These are phyloP conservation scores for Platysteira castanea DNA, from an alignment of 2,113 vertebrate species.

Conservation along the genomic window DNA sequence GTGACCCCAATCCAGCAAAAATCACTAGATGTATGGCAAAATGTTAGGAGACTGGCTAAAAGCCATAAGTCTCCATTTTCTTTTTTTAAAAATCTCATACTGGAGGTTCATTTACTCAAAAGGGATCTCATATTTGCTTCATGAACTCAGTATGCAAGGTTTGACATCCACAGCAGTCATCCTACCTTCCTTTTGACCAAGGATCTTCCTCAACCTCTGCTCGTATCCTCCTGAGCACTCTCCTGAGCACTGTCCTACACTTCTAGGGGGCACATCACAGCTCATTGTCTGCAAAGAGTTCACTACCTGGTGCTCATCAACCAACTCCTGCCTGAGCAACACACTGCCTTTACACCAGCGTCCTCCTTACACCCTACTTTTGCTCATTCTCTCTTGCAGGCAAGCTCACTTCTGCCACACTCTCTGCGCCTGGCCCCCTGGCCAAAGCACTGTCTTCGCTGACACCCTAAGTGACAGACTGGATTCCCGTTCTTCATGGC, in stretches of 20 bases:
- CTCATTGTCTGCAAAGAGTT: not conserved
- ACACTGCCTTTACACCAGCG: rapidly evolving
- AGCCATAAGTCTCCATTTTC: not conserved
- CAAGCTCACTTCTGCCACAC: not conserved
- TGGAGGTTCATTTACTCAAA: not conserved
- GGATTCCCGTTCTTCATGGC: not conserved
- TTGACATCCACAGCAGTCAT: not conserved
- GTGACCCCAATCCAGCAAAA: not conserved
- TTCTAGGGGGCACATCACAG: not conserved
- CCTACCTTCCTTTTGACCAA: not conserved
- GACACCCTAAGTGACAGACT: not conserved
- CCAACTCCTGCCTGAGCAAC: not conserved
- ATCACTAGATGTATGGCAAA: not conserved
- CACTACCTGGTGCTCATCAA: not conserved
- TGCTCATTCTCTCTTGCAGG: not conserved
- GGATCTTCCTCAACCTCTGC: not conserved
- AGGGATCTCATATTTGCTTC: not conserved
- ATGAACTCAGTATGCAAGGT: not conserved
- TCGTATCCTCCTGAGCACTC: not conserved
- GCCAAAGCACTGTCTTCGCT: not conserved
- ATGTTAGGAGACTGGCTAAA: not conserved
- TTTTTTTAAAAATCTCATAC: not conserved
- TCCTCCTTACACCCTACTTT: not conserved
- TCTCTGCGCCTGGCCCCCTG: not conserved
- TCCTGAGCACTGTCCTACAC: not conserved